Percentiles rank a stretch among this genome's conserved stretches.
Evolutionary conservation across 2,888 invertebrate genomes (phyloP).

Genomic region (Plebejus anna): DNA sequence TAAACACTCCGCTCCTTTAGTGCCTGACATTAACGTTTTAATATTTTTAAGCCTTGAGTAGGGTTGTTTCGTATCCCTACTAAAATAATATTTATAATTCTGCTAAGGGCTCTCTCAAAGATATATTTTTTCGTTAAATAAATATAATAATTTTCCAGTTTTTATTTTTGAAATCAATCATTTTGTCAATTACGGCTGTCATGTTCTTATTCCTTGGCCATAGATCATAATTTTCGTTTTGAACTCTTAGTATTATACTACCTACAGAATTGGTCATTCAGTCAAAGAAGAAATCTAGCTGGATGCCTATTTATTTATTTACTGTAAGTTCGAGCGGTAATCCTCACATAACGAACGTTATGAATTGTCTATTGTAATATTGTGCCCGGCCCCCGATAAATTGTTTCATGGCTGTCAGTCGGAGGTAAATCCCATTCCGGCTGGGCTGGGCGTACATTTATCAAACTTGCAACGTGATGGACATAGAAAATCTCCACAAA

Average conservation of each 20-base stretch:
- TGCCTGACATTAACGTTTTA: neutral
- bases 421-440: slow-evolving; percentile 7
- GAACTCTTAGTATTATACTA: neutral
- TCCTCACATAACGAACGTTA: neutral
- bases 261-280: neutral
- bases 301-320: neutral
- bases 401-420: slow-evolving; percentile 21
- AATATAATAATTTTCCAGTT: neutral
- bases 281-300: neutral
- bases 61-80: neutral
- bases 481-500: slow-evolving; percentile 17
- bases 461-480: slow-evolving; percentile 17
- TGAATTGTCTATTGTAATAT: slow-evolving; percentile 16
- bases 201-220: neutral
- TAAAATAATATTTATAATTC: neutral
- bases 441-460: slow-evolving; percentile 10
- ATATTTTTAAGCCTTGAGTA: slow-evolving; percentile 1
- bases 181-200: neutral
- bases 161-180: neutral
- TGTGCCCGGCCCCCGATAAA: slow-evolving; percentile 5
- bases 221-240: too few relatives aligned
- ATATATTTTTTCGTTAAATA: neutral
- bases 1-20: neutral
- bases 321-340: neutral
- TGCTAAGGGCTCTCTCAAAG: neutral